These are phyloP conservation scores for Petaurus breviceps DNA, from an alignment of 2,113 vertebrate genomes.

Conservation along the genomic window DNA sequence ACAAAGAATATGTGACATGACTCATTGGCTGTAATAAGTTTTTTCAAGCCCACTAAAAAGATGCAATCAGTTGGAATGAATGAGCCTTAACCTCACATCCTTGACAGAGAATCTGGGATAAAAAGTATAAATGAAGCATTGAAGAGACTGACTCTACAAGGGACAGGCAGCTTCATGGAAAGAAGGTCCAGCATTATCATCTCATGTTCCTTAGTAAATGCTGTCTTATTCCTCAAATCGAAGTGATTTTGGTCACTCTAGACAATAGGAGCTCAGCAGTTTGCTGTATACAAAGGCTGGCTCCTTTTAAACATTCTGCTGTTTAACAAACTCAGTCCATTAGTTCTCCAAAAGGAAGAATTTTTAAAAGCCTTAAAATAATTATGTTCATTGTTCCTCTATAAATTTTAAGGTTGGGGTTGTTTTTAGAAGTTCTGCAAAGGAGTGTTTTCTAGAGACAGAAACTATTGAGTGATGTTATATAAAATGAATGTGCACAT, in stretches of 20 bases:
- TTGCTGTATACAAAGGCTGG: no score
- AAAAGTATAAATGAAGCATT: slow-evolving; percentile 1
- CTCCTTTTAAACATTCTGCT: not conserved
- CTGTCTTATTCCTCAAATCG: slow-evolving; percentile 17
- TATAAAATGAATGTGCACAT: not conserved
- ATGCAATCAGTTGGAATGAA: slow-evolving; percentile 34
- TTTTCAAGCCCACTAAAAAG: not conserved
- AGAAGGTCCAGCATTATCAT: slow-evolving; percentile 6
- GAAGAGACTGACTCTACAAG: not conserved
- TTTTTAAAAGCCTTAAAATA: no score
- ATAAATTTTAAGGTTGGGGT: no score
- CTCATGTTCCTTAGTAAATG: slow-evolving; percentile 8
- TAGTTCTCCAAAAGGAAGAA: not conserved
- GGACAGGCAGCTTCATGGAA: slow-evolving; percentile 17
- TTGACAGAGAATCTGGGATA: slow-evolving; percentile 6
- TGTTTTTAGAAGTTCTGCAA: no score
- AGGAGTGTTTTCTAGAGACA: no score
- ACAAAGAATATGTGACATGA: slow-evolving; percentile 43
- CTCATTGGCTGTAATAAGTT: slow-evolving; percentile 34
- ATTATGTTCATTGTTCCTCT: no score
- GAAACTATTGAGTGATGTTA: no score
- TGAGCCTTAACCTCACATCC: not conserved
- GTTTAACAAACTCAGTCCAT: not conserved
- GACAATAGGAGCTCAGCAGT: not conserved
- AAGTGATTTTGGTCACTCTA: not conserved